Evolutionary conservation across 1,140 invertebrate genomes (phyloP).

Genomic region (Lepidurus arcticus): DNA sequence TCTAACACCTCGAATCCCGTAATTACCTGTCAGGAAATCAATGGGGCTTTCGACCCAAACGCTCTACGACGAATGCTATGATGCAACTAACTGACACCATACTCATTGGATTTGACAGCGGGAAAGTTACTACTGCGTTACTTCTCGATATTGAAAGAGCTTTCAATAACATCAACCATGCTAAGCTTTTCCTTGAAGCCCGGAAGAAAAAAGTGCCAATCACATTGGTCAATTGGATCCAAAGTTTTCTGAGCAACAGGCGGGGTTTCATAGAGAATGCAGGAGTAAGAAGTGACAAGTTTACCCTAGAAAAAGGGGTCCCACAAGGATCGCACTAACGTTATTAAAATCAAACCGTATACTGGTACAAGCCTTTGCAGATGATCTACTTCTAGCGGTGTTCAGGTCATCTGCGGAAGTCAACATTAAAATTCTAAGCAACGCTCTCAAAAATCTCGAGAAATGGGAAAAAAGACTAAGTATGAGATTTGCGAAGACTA

Average conservation of each 20-base stretch:
- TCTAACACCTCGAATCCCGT: neutral
- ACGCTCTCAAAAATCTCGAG: no score
- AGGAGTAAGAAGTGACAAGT: no score
- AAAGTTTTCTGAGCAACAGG: slow-evolving; percentile 5
- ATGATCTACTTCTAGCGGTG: no score
- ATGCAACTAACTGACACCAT: slow-evolving; percentile 1
- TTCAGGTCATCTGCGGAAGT: no score
- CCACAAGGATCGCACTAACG: no score
- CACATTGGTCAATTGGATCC: neutral
- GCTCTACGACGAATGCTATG: slow-evolving; percentile 22
- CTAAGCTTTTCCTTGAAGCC: neutral
- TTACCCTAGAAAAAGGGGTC: no score
- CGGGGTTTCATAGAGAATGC: no score
- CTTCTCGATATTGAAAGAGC: slow-evolving; percentile 20
- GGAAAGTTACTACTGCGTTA: slow-evolving; percentile 25
- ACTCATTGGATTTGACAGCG: slow-evolving; percentile 19
- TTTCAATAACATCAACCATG: slow-evolving; percentile 19
- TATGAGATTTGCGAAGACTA: no score
- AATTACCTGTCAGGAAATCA: neutral
- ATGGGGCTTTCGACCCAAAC: slow-evolving; percentile 24
- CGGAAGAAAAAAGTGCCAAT: neutral
- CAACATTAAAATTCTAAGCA: no score
- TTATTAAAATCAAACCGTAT: no score
- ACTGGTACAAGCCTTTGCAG: no score
- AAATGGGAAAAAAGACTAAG: no score